Base-by-base conservation (phyloP, 2,888 invertebrate genomes). In the Apoderus coryli region DNA sequence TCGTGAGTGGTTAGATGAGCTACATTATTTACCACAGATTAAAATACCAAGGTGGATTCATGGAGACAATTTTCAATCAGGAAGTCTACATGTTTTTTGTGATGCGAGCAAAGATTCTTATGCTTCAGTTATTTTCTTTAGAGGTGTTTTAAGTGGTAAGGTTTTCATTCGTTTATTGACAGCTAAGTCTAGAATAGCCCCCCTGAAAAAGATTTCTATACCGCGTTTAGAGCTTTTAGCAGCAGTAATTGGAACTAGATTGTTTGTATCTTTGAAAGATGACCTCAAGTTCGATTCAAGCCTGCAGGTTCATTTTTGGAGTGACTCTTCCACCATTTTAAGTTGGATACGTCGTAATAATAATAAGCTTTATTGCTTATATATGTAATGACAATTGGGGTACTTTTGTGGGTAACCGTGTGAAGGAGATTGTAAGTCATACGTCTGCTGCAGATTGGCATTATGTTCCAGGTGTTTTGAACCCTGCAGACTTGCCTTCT, bases 321-420 rank as follows among this genome's bases (percentile, higher is more conserved):
- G 33, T 19, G 45, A 45, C 26, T 43, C 43, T 1, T 35, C 38
- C 4, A 43, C 38, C 2, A 45, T 40, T 1, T 15, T 46, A 4
- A 26, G 42, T 2, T 48, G 45, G 43, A 39, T 48, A 5, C 24
- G 29, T 24, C 19, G 35, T 10, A 31, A 30, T 12, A 14, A n/a
- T n/a, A n/a, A n/a, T n/a, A n/a, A n/a, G n/a, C n/a, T n/a, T n/a
- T n/a, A n/a, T n/a, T n/a, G n/a, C n/a, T n/a, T n/a, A n/a, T n/a
- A n/a, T n/a, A n/a, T n/a, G n/a, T n/a, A n/a, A n/a, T n/a, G n/a
- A 27, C 6, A 9, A 19, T 6, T 19, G 19, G 19, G 19, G 19
- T 7, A 19, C 9, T 7, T 19, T 19, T 19, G 19, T 19, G 7
- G 6, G 6, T 19, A 19, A 19, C 19, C 6, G 19, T 7, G 19